phyloP scores from a whole-genome alignment of 2,113 vertebrate species.

The Clinocottus analis region DNA sequence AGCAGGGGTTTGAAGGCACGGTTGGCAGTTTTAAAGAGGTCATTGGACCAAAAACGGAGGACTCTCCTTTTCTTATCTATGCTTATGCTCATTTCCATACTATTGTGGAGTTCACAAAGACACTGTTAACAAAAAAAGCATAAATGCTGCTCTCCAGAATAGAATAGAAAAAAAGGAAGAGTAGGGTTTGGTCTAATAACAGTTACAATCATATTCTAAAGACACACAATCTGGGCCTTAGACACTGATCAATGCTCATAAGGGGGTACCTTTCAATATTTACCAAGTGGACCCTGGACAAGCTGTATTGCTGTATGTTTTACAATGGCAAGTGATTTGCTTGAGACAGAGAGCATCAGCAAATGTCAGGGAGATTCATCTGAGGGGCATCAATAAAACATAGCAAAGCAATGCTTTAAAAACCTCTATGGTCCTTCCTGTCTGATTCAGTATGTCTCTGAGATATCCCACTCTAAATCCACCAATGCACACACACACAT shows the following conservation, averaged over 20 bases:
- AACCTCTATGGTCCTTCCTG: slow-evolving; percentile 52
- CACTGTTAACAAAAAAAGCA: background rate
- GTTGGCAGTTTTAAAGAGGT: background rate
- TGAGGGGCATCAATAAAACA: slow-evolving; percentile 76
- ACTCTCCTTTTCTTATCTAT: background rate
- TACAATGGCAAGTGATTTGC: slow-evolving; percentile 59
- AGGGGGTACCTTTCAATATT: slow-evolving; percentile 66
- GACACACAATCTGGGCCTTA: background rate
- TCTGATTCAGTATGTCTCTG: slow-evolving; percentile 52
- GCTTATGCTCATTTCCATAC: background rate
- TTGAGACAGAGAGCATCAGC: slow-evolving; percentile 67
- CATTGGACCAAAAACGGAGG: background rate
- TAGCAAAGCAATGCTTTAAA: slow-evolving; percentile 60
- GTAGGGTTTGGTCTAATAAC: background rate
- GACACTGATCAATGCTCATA: slow-evolving; percentile 41
- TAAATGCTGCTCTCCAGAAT: background rate
- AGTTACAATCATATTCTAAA: slow-evolving; percentile 24
- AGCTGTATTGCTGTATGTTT: slow-evolving; percentile 67
- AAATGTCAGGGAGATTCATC: slow-evolving; percentile 75
- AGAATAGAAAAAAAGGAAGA: slow-evolving; percentile 6
- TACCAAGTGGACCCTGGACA: slow-evolving; percentile 61
- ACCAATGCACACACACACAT: slow-evolving; percentile 15
- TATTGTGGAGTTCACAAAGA: background rate
- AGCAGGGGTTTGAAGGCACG: background rate
- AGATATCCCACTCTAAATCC: slow-evolving; percentile 29